Evolutionary conservation across 2,113 vertebrate genomes (phyloP).

Genomic region (Heliornis fulica): DNA sequence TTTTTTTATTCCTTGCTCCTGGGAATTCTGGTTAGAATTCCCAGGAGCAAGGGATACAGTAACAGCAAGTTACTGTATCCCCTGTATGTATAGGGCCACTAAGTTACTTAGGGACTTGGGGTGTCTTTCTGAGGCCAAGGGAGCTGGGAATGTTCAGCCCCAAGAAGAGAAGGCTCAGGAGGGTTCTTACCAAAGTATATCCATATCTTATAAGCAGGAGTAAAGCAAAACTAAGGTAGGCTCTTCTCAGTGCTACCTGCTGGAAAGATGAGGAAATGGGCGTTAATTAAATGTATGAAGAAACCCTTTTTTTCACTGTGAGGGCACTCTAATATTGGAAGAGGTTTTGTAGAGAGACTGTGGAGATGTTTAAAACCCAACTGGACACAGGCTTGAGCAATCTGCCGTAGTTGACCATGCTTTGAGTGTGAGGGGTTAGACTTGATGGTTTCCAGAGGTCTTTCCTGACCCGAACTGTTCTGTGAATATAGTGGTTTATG

Average conservation of each 20-base stretch:
- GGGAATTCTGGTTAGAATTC: no score
- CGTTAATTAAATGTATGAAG: background rate
- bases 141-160: background rate
- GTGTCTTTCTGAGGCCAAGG: background rate
- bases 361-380: background rate
- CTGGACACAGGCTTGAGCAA: background rate
- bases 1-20: background rate
- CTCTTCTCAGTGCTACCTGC: background rate
- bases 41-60: no score
- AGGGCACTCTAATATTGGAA: background rate
- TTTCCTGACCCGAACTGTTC: background rate
- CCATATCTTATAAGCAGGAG: background rate
- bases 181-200: background rate
- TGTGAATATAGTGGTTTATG: background rate
- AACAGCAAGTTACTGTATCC: background rate
- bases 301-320: background rate
- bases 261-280: background rate
- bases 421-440: background rate
- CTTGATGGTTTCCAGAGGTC: background rate
- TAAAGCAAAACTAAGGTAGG: background rate
- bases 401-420: background rate
- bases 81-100: background rate
- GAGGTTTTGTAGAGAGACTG: background rate
- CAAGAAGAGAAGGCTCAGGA: background rate
- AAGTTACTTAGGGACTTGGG: background rate